phyloP scores from a whole-genome alignment of 2,797 vertebrate species.

The Melanotaenia parkinsoni region DNA sequence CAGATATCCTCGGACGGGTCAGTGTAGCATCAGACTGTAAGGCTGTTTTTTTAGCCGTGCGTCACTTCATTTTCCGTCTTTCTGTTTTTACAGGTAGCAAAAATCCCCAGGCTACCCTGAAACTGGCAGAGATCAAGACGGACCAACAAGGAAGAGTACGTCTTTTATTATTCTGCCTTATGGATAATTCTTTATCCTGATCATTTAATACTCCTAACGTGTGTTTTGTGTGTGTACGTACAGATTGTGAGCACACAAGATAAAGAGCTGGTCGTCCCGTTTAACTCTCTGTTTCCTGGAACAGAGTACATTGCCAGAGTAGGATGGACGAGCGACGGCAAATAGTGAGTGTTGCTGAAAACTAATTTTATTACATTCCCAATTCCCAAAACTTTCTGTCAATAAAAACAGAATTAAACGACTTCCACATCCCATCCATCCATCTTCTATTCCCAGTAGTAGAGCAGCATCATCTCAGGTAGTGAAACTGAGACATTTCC shows the following conservation, averaged over 20 bases:
- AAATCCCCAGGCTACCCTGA: conserved; percentile 94
- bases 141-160: conserved; percentile 91
- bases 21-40: conserved; percentile 17
- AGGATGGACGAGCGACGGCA: conserved; percentile 96
- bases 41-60: too few relatives aligned
- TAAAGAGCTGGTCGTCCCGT: conserved; percentile 92
- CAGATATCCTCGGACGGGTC: conserved; percentile 96
- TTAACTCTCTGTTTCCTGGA: conserved; percentile 88
- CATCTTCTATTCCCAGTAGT: too few relatives aligned
- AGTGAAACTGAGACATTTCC: too few relatives aligned
- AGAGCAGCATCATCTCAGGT: too few relatives aligned
- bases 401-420: too few relatives aligned
- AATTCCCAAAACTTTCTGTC: too few relatives aligned
- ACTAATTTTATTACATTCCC: too few relatives aligned
- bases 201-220: not conserved
- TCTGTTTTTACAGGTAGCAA: conserved; percentile 88
- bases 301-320: conserved; percentile 96
- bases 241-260: conserved; percentile 90
- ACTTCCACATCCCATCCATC: too few relatives aligned
- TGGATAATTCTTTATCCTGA: not conserved
- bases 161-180: not conserved
- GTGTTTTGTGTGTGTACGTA: conserved; percentile 21
- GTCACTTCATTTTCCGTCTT: too few relatives aligned
- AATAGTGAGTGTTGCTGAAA: conserved; percentile 84
- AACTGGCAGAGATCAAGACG: conserved; percentile 91